Base-by-base conservation (phyloP, 2,113 vertebrate genomes). In the Ailurus styani region DNA sequence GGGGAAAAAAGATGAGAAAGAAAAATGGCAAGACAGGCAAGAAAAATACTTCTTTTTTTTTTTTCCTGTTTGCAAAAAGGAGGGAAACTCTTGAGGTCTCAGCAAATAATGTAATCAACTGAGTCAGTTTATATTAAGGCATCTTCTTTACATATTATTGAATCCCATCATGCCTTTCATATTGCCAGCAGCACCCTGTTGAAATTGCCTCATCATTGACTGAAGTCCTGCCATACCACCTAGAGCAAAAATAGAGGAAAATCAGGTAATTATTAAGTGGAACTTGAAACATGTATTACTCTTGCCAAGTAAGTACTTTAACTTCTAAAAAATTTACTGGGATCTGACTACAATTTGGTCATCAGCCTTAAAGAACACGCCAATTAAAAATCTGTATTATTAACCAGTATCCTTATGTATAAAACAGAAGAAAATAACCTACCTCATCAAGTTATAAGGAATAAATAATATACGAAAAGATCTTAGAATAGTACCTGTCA, bases 111-210 rank as follows among this genome's bases (percentile, higher is more conserved):
- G 97, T 90, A 87, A 91, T 98, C 97, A 98, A 96, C 95, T 94
- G 98, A 98, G 97, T 99, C 98, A 98, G 96, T 98, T 98, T 98
- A 95, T 98, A 98, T 98, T 99, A 99, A 99, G 99, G 99, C 98
- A 98, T 85, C 97, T 98, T 94, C 98, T 99, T 99, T 99, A 99
- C 99, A 99, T 99, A 98, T 99, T 99, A 99, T 99, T 99, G 98
- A 99, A 99, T 98, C 99, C 99, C 99, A 99, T 99, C 99, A 99
- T 99, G 99, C 99, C 99, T 98, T 99, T 99, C 99, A 99, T 99
- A 98, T 99, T 99, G 64, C 99, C 99, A 75, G 99, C 99, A 34
- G 99, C 99, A 96, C 99, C 99, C 98, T 99, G 99, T 98, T 99
- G 99, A 98, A 99, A 99, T 66, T 99, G 99, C 93, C 99, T 99